Percentiles rank a stretch among this genome's conserved stretches.
Evolutionary conservation across 2,888 invertebrate species (phyloP).

Genomic region (Oscheius sp.): DNA sequence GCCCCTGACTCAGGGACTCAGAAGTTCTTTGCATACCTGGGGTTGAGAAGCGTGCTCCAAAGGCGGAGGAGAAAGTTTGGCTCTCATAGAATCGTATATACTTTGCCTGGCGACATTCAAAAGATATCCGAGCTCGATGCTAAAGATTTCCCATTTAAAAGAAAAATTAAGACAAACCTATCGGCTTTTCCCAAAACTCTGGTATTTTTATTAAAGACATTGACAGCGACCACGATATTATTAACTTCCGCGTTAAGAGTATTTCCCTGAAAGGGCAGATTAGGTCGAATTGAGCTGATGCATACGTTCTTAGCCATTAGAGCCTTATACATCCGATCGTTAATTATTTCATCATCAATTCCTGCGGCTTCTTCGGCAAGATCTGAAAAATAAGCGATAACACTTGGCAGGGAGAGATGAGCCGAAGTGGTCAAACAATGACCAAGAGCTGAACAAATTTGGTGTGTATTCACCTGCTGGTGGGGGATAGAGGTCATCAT

Average conservation of each 20-base stretch:
- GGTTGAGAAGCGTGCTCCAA: neutral
- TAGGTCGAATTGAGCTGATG: no score
- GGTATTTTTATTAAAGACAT: slow-evolving; percentile 35
- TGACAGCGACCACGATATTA: slow-evolving; percentile 34
- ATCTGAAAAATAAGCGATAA: slow-evolving; percentile 42
- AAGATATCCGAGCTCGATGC: slow-evolving; percentile 29
- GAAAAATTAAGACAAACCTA: neutral
- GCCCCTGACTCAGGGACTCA: no score
- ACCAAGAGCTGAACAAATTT: slow-evolving; percentile 26
- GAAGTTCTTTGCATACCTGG: neutral
- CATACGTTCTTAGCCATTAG: slow-evolving; percentile 55
- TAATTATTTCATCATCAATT: slow-evolving; percentile 49
- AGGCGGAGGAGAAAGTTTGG: neutral
- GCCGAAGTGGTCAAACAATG: slow-evolving; percentile 18
- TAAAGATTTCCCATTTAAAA: neutral
- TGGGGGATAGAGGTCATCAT: slow-evolving; percentile 47
- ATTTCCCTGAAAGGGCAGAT: slow-evolving; percentile 41
- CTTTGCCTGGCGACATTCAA: slow-evolving; percentile 38
- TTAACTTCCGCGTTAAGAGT: slow-evolving; percentile 36
- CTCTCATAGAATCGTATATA: slow-evolving; percentile 29
- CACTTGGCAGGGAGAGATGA: slow-evolving; percentile 2
- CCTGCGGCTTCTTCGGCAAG: slow-evolving; percentile 61
- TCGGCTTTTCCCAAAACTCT: slow-evolving; percentile 32
- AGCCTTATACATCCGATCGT: slow-evolving; percentile 52
- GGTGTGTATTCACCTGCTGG: slow-evolving; percentile 38